A percentile compares a stretch with the other conserved stretches of the same genome.
These are phyloP conservation scores for Ips typographus DNA, from an alignment of 1,140 invertebrate genomes.

Conservation along the genomic window DNA sequence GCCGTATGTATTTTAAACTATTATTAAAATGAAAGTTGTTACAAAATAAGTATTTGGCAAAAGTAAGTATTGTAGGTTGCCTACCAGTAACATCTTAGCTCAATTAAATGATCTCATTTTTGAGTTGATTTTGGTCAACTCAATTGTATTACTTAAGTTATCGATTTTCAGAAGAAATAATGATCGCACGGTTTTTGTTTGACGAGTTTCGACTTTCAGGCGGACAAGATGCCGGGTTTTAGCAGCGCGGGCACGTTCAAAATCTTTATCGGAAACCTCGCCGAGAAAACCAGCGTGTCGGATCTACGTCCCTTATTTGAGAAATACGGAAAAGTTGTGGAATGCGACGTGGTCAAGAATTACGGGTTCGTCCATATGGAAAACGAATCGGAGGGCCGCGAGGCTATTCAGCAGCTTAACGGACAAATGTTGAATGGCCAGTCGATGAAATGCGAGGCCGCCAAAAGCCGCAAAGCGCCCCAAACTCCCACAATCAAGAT, in stretches of 20 bases:
- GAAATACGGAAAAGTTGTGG: conserved; percentile 92
- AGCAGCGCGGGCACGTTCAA: conserved; percentile 85
- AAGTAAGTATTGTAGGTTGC: no score
- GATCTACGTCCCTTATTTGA: conserved; percentile 90
- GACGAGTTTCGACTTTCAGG: conserved; percentile 30
- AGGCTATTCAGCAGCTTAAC: conserved; percentile 90
- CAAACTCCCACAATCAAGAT: conserved; percentile 86
- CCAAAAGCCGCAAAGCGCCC: conserved; percentile 80
- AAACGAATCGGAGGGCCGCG: conserved; percentile 85
- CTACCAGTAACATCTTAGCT: no score
- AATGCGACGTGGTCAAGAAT: conserved; percentile 95
- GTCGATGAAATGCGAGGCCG: conserved; percentile 89
- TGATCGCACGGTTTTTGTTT: background rate
- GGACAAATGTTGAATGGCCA: conserved; percentile 83
- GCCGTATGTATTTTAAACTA: no score
- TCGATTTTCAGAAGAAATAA: background rate
- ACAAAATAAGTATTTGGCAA: no score
- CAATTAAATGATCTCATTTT: no score
- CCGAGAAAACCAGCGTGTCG: conserved; percentile 81
- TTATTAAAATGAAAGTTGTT: no score
- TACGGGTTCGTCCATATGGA: conserved; percentile 98
- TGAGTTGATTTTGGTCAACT: no score
- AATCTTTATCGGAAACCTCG: conserved; percentile 93
- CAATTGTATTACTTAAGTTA: no score
- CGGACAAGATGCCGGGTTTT: conserved; percentile 71